Conservation (phyloP, 2,113 vertebrate genomes). For the Aramus guarauna region DNA sequence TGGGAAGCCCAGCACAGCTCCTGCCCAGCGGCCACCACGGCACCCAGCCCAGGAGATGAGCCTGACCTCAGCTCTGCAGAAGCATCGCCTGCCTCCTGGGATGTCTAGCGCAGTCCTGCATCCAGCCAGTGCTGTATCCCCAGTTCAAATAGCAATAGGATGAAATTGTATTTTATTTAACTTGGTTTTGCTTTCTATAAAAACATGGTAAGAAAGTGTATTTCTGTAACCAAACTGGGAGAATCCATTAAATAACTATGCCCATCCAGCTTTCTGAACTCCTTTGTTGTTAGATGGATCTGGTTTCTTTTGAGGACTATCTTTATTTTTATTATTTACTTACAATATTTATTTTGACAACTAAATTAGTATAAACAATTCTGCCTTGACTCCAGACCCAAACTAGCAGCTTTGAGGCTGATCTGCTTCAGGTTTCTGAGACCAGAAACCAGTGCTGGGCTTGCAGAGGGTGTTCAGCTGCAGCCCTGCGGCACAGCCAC, state of each 20-base stretch:
- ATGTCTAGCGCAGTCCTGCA: not conserved
- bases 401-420: not conserved
- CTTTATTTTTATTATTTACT: not conserved
- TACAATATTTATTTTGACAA: not conserved
- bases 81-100: not conserved
- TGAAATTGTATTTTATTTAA: not conserved
- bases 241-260: not conserved
- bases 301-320: not conserved
- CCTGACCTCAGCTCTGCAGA: not conserved
- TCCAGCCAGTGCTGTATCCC: not conserved
- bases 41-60: not conserved
- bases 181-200: not conserved
- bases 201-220: not conserved
- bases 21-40: not conserved
- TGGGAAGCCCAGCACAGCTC: not conserved
- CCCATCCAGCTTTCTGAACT: not conserved
- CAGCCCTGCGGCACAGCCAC: not conserved
- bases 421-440: not conserved
- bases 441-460: not conserved
- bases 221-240: not conserved
- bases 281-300: not conserved
- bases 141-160: not conserved
- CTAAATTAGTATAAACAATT: not conserved
- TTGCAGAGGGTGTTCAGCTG: not conserved
- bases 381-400: not conserved